Evolutionary conservation across 2,113 vertebrate genomes (phyloP).

Genomic region (Aphyosemion australe): DNA sequence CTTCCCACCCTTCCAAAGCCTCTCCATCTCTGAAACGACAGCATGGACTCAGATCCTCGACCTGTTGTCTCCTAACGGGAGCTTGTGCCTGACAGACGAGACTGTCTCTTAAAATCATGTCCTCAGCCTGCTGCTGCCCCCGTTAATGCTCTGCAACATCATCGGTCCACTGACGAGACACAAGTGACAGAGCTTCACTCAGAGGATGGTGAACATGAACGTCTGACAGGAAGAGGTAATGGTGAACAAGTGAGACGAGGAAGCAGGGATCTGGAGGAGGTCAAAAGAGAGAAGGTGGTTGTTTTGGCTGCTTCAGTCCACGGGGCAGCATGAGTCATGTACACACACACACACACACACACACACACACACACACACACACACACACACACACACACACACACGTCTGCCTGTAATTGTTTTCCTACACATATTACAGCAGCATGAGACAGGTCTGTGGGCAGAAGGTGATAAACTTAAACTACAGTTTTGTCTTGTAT

Average conservation of each 20-base stretch:
- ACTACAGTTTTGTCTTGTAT: too few species aligned
- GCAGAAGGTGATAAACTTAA: neutral
- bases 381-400: constrained; percentile 32
- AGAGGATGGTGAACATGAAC: constrained; percentile 18
- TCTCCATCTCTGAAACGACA: constrained; percentile 48
- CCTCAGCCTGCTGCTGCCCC: neutral
- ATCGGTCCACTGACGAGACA: constrained; percentile 1
- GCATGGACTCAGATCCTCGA: constrained; percentile 45
- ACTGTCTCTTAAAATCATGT: constrained; percentile 9
- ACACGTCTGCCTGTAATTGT: constrained; percentile 38
- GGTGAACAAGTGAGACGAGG: constrained; percentile 29
- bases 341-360: constrained; percentile 41
- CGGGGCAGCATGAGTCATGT: constrained; percentile 56
- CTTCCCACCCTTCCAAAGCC: neutral
- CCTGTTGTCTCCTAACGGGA: constrained; percentile 65
- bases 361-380: constrained; percentile 39
- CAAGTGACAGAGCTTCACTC: constrained; percentile 8
- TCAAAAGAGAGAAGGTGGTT: constrained; percentile 27
- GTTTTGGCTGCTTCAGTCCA: constrained; percentile 55
- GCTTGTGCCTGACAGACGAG: constrained; percentile 27
- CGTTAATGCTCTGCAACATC: neutral
- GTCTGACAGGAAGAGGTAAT: constrained; percentile 27
- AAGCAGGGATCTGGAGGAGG: constrained; percentile 25
- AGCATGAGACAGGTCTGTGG: constrained; percentile 3
- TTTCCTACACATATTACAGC: constrained; percentile 26